Conservation (phyloP, 2,888 invertebrate genomes). For the Sycophila texana region DNA sequence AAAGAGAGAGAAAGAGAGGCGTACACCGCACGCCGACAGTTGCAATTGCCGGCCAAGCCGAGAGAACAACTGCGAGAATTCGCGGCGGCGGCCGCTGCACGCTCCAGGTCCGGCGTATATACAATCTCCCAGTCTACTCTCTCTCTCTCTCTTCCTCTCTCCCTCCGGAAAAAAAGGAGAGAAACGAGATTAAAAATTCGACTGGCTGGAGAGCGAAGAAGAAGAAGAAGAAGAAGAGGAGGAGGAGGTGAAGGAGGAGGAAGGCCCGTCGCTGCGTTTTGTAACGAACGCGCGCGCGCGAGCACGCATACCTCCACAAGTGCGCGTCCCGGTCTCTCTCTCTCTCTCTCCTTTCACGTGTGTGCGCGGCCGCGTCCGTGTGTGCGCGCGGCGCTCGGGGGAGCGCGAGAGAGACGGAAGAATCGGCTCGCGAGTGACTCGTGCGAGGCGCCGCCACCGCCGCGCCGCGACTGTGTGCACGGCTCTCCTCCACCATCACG, state of each 20-base stretch:
- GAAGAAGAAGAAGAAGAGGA: background rate
- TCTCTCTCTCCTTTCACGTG: background rate
- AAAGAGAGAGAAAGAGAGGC: conserved; percentile 38
- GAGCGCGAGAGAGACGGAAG: conserved; percentile 54
- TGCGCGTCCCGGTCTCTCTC: background rate
- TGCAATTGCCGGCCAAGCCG: conserved; percentile 57
- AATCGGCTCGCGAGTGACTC: conserved; percentile 47
- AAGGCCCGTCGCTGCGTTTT: background rate
- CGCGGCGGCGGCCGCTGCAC: conserved; percentile 8
- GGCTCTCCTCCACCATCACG: conserved; percentile 44
- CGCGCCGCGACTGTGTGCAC: conserved; percentile 35
- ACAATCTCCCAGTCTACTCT: background rate
- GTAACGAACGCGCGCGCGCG: background rate
- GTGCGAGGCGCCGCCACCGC: conserved; percentile 54
- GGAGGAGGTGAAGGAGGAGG: background rate
- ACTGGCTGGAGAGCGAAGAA: conserved; percentile 3
- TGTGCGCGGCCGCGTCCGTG: background rate
- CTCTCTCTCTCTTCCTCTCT: background rate
- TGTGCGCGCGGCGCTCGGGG: conserved; percentile 12
- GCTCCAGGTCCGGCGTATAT: background rate
- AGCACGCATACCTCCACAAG: too few relatives aligned
- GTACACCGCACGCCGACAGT: conserved; percentile 54
- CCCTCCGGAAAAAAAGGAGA: background rate
- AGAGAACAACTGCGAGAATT: conserved; percentile 52
- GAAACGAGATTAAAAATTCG: conserved; percentile 2